Evolutionary conservation across 2,797 vertebrate species (phyloP).

Genomic region (Phylloscopus collybita): DNA sequence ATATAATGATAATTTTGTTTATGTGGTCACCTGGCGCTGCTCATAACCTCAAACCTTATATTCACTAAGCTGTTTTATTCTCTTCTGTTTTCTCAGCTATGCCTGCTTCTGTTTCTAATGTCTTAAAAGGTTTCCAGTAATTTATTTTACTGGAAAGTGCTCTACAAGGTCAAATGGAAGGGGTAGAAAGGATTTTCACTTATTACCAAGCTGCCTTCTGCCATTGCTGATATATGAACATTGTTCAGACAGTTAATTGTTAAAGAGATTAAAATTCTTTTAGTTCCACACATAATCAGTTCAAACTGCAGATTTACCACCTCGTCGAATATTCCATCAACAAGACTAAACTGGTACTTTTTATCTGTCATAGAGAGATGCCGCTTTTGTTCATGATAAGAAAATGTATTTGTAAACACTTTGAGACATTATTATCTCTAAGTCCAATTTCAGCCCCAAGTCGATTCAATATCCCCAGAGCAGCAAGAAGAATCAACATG

Average conservation of each 20-base stretch:
- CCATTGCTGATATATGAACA: not conserved
- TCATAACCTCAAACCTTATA: not conserved
- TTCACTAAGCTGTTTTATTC: not conserved
- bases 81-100: not conserved
- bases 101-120: not conserved
- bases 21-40: not conserved
- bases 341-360: not conserved
- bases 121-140: not conserved
- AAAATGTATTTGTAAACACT: not conserved
- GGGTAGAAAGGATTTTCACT: not conserved
- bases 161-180: not conserved
- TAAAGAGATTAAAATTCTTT: constrained; percentile 3
- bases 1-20: not conserved
- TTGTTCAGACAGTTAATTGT: not conserved
- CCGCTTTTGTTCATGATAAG: not conserved
- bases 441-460: not conserved
- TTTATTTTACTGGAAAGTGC: not conserved
- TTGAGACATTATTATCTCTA: not conserved
- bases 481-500: not conserved
- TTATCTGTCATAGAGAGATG: not conserved
- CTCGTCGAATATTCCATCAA: not conserved
- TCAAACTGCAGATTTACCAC: not conserved
- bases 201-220: not conserved
- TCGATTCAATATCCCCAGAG: not conserved
- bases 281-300: not conserved